A percentile compares a stretch with the other conserved stretches of the same genome.
phyloP scores from a whole-genome alignment of 2,113 vertebrate species.

The Malaclemys terrapin region DNA sequence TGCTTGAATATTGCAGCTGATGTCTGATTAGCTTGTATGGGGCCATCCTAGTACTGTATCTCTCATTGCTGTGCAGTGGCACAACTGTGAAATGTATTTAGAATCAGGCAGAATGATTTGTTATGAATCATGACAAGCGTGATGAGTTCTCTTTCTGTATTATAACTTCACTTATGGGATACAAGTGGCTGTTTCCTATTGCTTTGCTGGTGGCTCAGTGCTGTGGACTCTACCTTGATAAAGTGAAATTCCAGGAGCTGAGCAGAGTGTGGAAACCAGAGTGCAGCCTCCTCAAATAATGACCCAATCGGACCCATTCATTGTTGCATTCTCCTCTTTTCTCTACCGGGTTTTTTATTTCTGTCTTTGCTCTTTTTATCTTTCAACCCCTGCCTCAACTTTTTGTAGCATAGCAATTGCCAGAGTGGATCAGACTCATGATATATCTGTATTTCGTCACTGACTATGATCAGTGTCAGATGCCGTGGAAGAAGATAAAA shows the following conservation, averaged over 20 bases:
- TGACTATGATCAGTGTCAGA: background rate
- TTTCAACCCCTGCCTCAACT: background rate
- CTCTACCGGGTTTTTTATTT: background rate
- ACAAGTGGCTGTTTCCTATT: background rate
- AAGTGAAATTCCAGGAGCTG: background rate
- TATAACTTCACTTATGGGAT: background rate
- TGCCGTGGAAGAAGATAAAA: background rate
- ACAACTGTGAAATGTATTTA: conserved; percentile 45
- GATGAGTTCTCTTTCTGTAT: conserved; percentile 37
- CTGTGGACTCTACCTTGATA: background rate
- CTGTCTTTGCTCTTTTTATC: background rate
- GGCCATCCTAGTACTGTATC: background rate
- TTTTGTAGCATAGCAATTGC: background rate
- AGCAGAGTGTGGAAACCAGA: background rate
- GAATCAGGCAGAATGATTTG: conserved; percentile 47
- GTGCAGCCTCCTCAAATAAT: background rate
- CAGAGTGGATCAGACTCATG: background rate
- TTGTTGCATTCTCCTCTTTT: background rate
- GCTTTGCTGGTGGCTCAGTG: background rate
- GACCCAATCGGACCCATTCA: background rate
- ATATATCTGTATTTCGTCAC: background rate
- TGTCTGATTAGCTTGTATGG: background rate
- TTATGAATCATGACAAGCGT: conserved; percentile 57
- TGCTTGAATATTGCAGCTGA: background rate
- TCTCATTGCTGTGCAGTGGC: conserved; percentile 9